phyloP scores from a whole-genome alignment of 1,140 invertebrate species.

The Pissodes strobi region DNA sequence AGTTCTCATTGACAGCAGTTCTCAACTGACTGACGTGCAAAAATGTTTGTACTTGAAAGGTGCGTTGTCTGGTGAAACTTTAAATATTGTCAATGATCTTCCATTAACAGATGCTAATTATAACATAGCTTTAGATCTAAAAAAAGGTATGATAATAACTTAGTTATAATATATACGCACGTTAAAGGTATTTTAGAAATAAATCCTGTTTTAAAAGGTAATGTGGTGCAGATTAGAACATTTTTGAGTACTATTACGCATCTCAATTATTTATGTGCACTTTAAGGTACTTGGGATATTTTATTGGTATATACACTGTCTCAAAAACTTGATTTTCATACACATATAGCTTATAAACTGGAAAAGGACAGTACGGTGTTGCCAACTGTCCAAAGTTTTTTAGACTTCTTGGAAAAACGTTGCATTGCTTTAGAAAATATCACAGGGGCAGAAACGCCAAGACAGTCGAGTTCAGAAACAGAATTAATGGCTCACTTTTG shows the following conservation, averaged over 20 bases:
- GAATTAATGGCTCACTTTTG: background rate
- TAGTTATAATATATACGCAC: background rate
- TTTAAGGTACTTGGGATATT: conserved; percentile 15
- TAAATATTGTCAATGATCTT: conserved; percentile 5
- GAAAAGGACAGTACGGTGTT: conserved; percentile 5
- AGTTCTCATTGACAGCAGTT: background rate
- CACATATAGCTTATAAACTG: conserved; percentile 11
- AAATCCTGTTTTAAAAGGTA: background rate
- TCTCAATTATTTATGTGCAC: conserved; percentile 7
- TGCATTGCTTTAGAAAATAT: background rate
- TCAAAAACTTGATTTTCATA: conserved; percentile 26
- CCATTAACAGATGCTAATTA: background rate
- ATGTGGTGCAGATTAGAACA: conserved; percentile 27
- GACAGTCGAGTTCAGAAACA: background rate
- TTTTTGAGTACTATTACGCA: conserved; percentile 1
- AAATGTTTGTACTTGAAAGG: conserved; percentile 11
- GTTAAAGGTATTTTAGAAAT: conserved; percentile 21
- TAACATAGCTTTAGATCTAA: background rate
- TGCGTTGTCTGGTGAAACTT: background rate
- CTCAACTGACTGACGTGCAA: conserved; percentile 3
- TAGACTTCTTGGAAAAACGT: conserved; percentile 1
- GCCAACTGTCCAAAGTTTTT: background rate
- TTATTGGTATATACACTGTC: conserved; percentile 13
- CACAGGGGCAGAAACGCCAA: background rate
- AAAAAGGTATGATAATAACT: conserved; percentile 1